Evolutionary conservation across 2,113 vertebrate species (phyloP).

Genomic region (Phalacrocorax carbo): DNA sequence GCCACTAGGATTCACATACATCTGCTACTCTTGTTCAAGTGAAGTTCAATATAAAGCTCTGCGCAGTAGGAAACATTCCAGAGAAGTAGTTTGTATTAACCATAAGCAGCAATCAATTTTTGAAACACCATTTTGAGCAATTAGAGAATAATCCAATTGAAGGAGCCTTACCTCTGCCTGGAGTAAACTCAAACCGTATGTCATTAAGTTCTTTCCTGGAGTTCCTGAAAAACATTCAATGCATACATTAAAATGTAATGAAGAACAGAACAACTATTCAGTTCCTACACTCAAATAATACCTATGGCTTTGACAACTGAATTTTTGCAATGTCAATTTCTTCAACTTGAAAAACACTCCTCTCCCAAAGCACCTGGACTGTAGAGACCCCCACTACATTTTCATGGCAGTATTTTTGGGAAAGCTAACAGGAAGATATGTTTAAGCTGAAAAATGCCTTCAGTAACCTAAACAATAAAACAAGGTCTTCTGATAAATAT

Average conservation of each 20-base stretch:
- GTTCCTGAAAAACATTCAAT: constrained; percentile 83
- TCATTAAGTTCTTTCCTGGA: constrained; percentile 97
- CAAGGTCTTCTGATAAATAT: neutral
- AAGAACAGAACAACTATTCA: constrained; percentile 12
- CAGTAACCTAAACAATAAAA: neutral
- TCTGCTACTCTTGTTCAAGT: neutral
- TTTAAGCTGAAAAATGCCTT: neutral
- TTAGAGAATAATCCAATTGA: constrained; percentile 65
- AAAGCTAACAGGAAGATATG: neutral
- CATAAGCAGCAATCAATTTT: constrained; percentile 52
- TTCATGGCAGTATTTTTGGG: neutral
- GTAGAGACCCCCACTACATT: neutral
- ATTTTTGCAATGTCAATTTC: neutral
- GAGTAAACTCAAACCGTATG: constrained; percentile 97
- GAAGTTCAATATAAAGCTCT: constrained; percentile 10
- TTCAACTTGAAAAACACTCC: neutral
- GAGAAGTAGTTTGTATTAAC: constrained; percentile 45
- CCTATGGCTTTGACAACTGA: neutral
- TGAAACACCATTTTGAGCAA: constrained; percentile 48
- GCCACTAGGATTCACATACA: neutral
- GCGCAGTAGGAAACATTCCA: constrained; percentile 23
- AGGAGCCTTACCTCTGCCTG: constrained; percentile 87
- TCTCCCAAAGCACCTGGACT: neutral
- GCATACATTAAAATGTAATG: constrained; percentile 60
- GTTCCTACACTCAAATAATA: neutral